A percentile compares a stretch with the other conserved stretches of the same genome.
These are phyloP conservation scores for Acomys russatus DNA, from an alignment of 2,797 vertebrate genomes.

Conservation along the genomic window DNA sequence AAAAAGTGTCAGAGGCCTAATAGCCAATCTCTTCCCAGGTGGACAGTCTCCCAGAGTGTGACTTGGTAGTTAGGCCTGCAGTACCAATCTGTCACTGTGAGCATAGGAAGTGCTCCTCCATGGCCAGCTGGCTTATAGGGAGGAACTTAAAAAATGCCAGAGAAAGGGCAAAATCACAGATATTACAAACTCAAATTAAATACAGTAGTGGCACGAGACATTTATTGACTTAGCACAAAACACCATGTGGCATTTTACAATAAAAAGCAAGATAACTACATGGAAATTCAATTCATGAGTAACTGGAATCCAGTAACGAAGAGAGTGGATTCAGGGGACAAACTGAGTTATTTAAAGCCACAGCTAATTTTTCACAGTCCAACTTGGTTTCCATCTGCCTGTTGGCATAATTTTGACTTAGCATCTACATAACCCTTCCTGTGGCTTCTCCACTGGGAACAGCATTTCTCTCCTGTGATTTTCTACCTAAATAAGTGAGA, in stretches of 20 bases:
- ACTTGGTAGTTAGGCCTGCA: conserved; percentile 61
- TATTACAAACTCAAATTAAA: conserved; percentile 79
- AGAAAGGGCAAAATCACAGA: conserved; percentile 76
- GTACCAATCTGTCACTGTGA: conserved; percentile 59
- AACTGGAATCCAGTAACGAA: conserved; percentile 71
- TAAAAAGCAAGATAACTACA: conserved; percentile 75
- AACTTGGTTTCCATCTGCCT: conserved; percentile 58
- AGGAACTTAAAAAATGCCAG: conserved; percentile 80
- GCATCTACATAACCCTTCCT: conserved; percentile 47
- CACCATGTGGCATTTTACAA: conserved; percentile 77
- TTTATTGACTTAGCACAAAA: conserved; percentile 81
- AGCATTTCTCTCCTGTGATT: conserved; percentile 65
- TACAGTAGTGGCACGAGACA: conserved; percentile 50
- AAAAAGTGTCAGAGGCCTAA: conserved; percentile 68
- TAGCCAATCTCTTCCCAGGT: conserved; percentile 66
- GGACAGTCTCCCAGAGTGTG: conserved; percentile 66
- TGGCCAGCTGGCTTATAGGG: conserved; percentile 68
- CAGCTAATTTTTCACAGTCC: conserved; percentile 65
- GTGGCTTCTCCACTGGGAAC: conserved; percentile 41
- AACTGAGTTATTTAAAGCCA: conserved; percentile 57
- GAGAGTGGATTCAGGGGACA: conserved; percentile 36
- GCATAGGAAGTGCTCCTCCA: conserved; percentile 32
- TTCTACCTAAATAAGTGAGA: conserved; percentile 35
- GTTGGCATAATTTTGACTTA: conserved; percentile 68
- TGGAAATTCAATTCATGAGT: conserved; percentile 79